Conservation (phyloP, 2,113 vertebrate genomes). For the Isichthys henryi region DNA sequence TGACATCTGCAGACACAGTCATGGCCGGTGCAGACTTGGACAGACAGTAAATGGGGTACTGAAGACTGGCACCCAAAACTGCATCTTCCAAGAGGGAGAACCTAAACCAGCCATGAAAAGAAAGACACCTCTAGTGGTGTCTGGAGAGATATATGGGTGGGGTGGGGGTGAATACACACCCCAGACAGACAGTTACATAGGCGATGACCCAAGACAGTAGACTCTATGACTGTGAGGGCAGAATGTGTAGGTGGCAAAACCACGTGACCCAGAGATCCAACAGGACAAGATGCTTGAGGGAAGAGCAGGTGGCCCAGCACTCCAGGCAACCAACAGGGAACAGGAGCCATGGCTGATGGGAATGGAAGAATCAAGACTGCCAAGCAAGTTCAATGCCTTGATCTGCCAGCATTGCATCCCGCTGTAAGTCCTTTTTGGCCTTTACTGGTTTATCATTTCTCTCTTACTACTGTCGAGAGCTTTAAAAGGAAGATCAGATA, state of each 20-base stretch:
- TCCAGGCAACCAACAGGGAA: background rate
- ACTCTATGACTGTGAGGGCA: background rate
- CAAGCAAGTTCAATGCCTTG: background rate
- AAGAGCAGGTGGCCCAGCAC: background rate
- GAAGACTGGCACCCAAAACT: background rate
- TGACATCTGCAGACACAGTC: background rate
- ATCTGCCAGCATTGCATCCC: background rate
- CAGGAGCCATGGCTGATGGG: background rate
- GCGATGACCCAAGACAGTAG: background rate
- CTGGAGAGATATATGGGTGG: background rate
- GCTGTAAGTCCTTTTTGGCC: background rate
- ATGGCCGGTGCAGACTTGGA: background rate
- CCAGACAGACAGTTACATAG: background rate
- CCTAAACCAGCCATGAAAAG: background rate
- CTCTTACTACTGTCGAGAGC: background rate
- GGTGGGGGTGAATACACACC: background rate
- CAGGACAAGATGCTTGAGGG: background rate
- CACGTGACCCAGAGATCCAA: background rate
- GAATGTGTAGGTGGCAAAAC: background rate
- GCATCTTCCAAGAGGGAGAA: background rate
- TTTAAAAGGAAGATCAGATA: background rate
- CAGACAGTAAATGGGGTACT: background rate
- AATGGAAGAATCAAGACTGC: background rate
- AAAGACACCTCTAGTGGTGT: background rate
- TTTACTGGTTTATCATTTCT: background rate